Base-by-base conservation (phyloP, 35 echinoderm and acorn worm genomes). In the Ophiothrix spiculata region DNA sequence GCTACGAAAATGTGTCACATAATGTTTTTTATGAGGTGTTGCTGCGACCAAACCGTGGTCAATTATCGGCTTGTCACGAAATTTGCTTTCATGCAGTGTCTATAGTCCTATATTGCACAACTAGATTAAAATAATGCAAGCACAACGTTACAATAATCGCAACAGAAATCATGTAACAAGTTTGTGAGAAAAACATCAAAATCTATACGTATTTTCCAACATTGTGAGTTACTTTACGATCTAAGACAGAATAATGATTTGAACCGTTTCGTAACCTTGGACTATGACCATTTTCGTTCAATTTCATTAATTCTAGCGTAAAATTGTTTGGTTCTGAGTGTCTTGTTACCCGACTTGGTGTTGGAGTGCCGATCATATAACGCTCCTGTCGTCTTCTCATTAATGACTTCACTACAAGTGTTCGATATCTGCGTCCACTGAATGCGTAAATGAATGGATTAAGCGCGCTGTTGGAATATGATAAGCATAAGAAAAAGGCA, bases 361-460 rank as follows among this genome's bases (percentile, higher is more conserved):
- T 86, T 15, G 75, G 39, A 11, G 84, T 74, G 32, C 84, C 39
- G 16, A 37, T 76, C n/a, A 36, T 76, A 35, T 60, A 38, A 1
- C 84, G 35, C 16, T 74, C 36, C 17, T 40, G 38, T 17, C 63
- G 78, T 21, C 38, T 84, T 29, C 80, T 49, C 35, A 36, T 29
- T 32, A 90, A 90, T 2, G 80, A 90, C 40, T 64, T 37, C 2
- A 90, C 25, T 10, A 95, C 37, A 31, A 95, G 85, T 39, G 82
- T 56, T 2, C 92, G 86, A 75, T 99, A 99, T 56, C 90, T 89
- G 39, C 96, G 76, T 0, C 96, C 96, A 39, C 92, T 99, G 56
- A 99, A 90, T 31, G 96, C 96, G 36, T 99, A 99, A 23, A 99
- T 86, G 49, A 99, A 99, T 2, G 96, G 96, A 78, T 99, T 99